Evolutionary conservation across 2,888 invertebrate genomes (phyloP).

Genomic region (Cyclophora punctaria): DNA sequence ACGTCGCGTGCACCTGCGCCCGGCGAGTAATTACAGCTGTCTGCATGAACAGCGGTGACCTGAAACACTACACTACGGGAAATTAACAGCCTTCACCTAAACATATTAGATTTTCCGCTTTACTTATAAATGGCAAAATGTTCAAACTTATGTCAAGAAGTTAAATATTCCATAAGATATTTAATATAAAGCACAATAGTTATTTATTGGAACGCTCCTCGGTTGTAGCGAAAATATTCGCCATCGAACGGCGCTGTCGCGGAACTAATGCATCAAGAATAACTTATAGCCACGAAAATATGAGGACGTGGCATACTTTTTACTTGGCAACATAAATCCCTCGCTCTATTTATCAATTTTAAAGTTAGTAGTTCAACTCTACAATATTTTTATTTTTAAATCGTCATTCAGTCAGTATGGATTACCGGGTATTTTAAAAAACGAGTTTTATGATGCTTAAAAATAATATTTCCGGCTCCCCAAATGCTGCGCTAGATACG

Average conservation of each 20-base stretch:
- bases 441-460: too few relatives aligned
- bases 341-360: slow-evolving; percentile 3
- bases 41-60: background rate
- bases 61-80: too few relatives aligned
- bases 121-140: too few relatives aligned
- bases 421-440: too few relatives aligned
- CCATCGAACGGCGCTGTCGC: slow-evolving; percentile 24
- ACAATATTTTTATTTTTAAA: too few relatives aligned
- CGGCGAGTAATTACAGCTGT: slow-evolving; percentile 28
- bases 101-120: too few relatives aligned
- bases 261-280: slow-evolving; percentile 45
- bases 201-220: slow-evolving; percentile 17
- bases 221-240: slow-evolving; percentile 28
- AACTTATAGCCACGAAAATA: slow-evolving; percentile 12
- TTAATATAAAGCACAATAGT: background rate
- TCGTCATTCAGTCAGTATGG: too few relatives aligned
- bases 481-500: slow-evolving; percentile 3
- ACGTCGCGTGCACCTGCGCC: slow-evolving; percentile 60
- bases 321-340: slow-evolving; percentile 7
- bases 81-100: too few relatives aligned
- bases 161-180: too few relatives aligned
- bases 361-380: too few relatives aligned
- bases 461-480: too few relatives aligned
- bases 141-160: too few relatives aligned
- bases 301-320: slow-evolving; percentile 15